Base-by-base conservation (phyloP, 2,888 invertebrate genomes). In the Tanypteryx hageni region DNA sequence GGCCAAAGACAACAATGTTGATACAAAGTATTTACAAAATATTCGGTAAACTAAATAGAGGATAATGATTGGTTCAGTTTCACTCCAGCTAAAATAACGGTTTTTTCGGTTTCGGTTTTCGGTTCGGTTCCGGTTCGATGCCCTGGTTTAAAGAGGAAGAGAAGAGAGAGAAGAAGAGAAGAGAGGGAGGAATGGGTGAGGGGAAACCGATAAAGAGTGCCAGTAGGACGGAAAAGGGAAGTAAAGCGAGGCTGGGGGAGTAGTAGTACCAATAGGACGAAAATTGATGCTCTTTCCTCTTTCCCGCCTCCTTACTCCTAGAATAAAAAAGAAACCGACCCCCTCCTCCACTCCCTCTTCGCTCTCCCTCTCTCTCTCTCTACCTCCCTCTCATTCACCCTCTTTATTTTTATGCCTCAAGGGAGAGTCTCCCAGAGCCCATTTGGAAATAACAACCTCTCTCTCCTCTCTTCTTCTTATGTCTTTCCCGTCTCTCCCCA, bases 401-500 rank as follows among this genome's bases (percentile, higher is more conserved):
- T 31, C 31, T 76, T 76, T 76, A 76, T 76, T 76, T 76, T 76
- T 76, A 76, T 89, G 89, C 89, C 64, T 56, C 86, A 13, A 59
- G 61, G 86, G 89, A 89, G 89, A 44, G 64, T 59, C 86, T 86
- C 86, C 86, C 59, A 27, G 86, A 86, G 27, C 31, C 86, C 59
- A 86, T 86, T 86, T 86, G 61, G 89, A 89, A 64, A 89, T 89
- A 89, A 89, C 89, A n/a, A n/a, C 64, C 56, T 83, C 16, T n/a
- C 64, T 64, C n/a, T 44, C 82, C 31, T n/a, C 64, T 64, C n/a
- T 44, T 31, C 31, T 44, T 31, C 89, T 86, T 59, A 86, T 86
- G 59, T n/a, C 57, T 83, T 83, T 56, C 83, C 10, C 83, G 16
- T 57, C 56, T n/a, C 57, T 8, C 3, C 44, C 1, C 18, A 10